These are phyloP conservation scores for Drosophila ustulata DNA, from an alignment of 2,888 invertebrate genomes.

Conservation along the genomic window DNA sequence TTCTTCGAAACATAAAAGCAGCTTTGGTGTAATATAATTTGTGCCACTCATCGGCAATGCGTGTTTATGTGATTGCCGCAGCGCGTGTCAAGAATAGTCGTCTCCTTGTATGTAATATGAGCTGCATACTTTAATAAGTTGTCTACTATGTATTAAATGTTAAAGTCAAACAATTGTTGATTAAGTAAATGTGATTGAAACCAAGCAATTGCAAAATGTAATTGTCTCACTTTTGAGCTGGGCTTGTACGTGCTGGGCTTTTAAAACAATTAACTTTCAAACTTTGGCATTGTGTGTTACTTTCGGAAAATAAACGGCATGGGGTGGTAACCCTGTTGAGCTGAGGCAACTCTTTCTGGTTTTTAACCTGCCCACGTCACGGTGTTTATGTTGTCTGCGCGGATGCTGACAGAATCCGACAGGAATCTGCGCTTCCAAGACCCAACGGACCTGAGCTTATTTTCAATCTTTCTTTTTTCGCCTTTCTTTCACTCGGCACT, in stretches of 20 bases:
- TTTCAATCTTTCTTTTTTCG: conserved; percentile 51
- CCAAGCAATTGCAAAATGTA: conserved; percentile 20
- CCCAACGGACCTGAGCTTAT: conserved; percentile 56
- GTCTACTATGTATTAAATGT: conserved; percentile 26
- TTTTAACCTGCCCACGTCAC: conserved; percentile 39
- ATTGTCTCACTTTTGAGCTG: conserved; percentile 37
- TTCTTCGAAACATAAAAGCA: conserved; percentile 68
- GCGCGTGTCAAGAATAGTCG: conserved; percentile 1
- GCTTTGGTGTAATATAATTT: conserved; percentile 78
- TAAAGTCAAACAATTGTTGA: conserved; percentile 56
- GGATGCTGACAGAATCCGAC: conserved; percentile 57
- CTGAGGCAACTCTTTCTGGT: conserved; percentile 29
- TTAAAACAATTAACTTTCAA: conserved; percentile 74
- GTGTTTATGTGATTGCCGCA: conserved; percentile 72
- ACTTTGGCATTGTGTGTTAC: conserved; percentile 52
- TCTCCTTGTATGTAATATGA: conserved; percentile 36
- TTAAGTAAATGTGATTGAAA: conserved; percentile 56
- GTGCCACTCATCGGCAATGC: conserved; percentile 68
- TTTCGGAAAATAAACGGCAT: conserved; percentile 40
- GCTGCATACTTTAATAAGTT: conserved; percentile 45
- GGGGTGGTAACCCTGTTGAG: conserved; percentile 24
- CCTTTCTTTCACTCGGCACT: conserved; percentile 9
- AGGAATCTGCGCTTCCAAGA: conserved; percentile 62
- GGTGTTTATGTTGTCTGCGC: conserved; percentile 61
- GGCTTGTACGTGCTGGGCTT: conserved; percentile 57